Conservation (phyloP, 35 echinoderm and acorn worm species). For the Patiria miniata region DNA sequence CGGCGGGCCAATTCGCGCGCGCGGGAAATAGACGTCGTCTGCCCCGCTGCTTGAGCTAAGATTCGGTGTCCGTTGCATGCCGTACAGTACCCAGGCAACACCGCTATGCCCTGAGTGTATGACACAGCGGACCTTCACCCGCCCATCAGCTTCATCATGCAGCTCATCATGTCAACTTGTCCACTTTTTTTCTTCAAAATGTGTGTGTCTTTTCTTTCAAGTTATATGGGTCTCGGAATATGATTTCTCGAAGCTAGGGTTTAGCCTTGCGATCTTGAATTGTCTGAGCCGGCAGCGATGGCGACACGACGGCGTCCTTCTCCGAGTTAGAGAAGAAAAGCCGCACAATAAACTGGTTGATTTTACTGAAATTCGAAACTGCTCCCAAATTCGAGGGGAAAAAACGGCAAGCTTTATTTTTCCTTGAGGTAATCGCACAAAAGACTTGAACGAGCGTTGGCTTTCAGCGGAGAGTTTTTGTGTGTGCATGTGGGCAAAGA, state of each 20-base stretch:
- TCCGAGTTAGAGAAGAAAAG: not conserved
- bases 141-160: not conserved
- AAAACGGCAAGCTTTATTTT: not conserved
- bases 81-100: not conserved
- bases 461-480: too few relatives aligned
- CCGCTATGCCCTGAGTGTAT: not conserved
- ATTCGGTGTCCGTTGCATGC: not conserved
- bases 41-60: not conserved
- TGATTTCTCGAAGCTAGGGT: slow-evolving; percentile 10
- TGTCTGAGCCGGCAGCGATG: slow-evolving; percentile 1
- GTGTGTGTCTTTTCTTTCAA: not conserved
- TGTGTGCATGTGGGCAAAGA: too few relatives aligned
- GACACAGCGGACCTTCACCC: slow-evolving; percentile 20
- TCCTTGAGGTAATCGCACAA: not conserved
- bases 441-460: not conserved
- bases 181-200: not conserved
- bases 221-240: slow-evolving; percentile 6
- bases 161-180: not conserved
- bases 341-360: slow-evolving; percentile 25
- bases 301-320: slow-evolving; percentile 4
- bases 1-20: slow-evolving; percentile 30
- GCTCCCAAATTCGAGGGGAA: not conserved
- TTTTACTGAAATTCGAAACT: slow-evolving; percentile 34
- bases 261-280: slow-evolving; percentile 22
- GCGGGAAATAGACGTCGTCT: slow-evolving; percentile 18